Conservation (phyloP, 2,113 vertebrate genomes). For the Motacilla tschutschensis region DNA sequence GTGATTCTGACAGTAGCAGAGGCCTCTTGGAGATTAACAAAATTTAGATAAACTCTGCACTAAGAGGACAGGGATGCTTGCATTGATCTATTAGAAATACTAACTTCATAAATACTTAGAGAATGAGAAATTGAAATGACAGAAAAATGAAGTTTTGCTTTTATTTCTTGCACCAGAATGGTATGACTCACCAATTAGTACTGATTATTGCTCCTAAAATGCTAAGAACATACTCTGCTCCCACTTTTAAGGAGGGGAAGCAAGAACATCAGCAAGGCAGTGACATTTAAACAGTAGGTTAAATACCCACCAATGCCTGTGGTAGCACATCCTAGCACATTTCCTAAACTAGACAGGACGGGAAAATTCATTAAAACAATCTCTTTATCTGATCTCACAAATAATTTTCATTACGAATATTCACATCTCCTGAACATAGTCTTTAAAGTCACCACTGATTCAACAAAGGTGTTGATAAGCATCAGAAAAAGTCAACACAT, state of each 20-base stretch:
- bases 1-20: not conserved
- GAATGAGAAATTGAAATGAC: not conserved
- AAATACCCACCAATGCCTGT: not conserved
- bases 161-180: not conserved
- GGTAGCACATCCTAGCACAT: not conserved
- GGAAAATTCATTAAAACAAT: not conserved
- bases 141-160: not conserved
- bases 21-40: not conserved
- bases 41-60: not conserved
- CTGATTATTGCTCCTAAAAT: not conserved
- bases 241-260: not conserved
- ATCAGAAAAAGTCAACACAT: not conserved
- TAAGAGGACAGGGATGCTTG: not conserved
- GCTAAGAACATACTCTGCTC: not conserved
- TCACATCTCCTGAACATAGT: not conserved
- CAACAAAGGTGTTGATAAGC: not conserved
- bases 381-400: not conserved
- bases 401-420: not conserved
- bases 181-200: not conserved
- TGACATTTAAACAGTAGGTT: slow-evolving; percentile 25
- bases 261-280: not conserved
- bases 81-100: not conserved
- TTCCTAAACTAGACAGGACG: not conserved
- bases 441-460: not conserved
- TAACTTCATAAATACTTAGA: not conserved